Percentiles rank a stretch among this genome's conserved stretches.
phyloP scores from a whole-genome alignment of 2,888 invertebrate genomes.

The Nemotelus nigrinus region DNA sequence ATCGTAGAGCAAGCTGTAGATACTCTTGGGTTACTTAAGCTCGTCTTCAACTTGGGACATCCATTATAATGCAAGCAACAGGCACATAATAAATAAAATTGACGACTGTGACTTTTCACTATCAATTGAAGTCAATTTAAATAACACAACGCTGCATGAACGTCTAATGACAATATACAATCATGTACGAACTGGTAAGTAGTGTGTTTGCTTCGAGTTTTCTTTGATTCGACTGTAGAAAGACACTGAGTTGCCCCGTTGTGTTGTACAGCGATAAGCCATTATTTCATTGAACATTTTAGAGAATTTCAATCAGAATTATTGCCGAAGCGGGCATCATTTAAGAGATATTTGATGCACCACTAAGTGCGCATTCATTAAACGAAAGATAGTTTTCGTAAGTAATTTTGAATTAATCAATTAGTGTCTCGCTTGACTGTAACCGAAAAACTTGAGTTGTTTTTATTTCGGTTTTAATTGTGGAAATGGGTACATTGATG shows the following conservation, averaged over 20 bases:
- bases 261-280: constrained; percentile 10
- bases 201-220: background rate
- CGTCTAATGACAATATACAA: background rate
- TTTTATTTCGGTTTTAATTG: no score
- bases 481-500: no score
- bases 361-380: constrained; percentile 10
- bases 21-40: no score
- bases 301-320: constrained; percentile 37
- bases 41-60: background rate
- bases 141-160: constrained; percentile 1
- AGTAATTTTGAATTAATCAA: constrained; percentile 37
- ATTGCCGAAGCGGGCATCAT: constrained; percentile 12
- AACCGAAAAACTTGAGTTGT: background rate
- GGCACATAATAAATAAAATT: constrained; percentile 27
- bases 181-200: background rate
- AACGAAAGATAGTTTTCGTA: constrained; percentile 21
- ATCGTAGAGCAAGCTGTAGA: no score
- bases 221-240: background rate
- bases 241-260: background rate
- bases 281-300: constrained; percentile 36
- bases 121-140: constrained; percentile 44
- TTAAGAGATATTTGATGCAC: constrained; percentile 27
- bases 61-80: background rate
- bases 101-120: constrained; percentile 37
- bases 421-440: constrained; percentile 35